Base-by-base conservation (phyloP, 2,888 invertebrate species). In the Hyles lineata region DNA sequence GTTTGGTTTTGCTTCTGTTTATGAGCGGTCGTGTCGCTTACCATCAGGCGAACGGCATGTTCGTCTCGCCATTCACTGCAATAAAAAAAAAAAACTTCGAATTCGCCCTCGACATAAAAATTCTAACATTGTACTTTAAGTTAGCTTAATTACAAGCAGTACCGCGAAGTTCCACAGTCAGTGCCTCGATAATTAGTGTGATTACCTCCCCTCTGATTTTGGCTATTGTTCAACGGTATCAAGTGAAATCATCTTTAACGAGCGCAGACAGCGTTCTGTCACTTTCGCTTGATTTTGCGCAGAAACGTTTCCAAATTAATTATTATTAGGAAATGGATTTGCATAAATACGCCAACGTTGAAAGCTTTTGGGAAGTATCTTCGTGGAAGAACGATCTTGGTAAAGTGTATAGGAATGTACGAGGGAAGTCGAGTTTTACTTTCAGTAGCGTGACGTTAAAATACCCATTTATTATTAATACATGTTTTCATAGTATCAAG, bases 171-270 rank as follows among this genome's bases (percentile, higher is more conserved):
- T 15, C 35, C 63, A 35, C n/a, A 63, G 63, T 58, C 69, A 72
- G 8, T 78, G 72, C 70, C 73, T 72, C 58, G 21, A 70, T 74
- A 67, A 70, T 73, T 50, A 63, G 67, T 50, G 43, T 43, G 11
- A 67, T 67, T 43, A 67, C 67, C 4, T 50, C 21, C 35, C 63
- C 35, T 50, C 21, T 50, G 67, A 67, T 67, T 67, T 23, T 17
- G 23, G 43, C 43, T 25, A 50, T 67, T 62, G 9, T 62, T 50
- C 67, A 50, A 67, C 15, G 50, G 6, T 67, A 82, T 80, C 80
- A 76, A 77, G 77, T 75, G 78, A 82, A 82, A 82, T 82, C 82
- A 82, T 87, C 84, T 87, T 87, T 87, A 90, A 89, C 88, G 87
- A 85, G 84, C 77, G 77, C 74, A 74, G 80, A 80, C 82, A 77